Conservation (phyloP, 2,888 invertebrate genomes). For the Pristionchus entomophagus region DNA sequence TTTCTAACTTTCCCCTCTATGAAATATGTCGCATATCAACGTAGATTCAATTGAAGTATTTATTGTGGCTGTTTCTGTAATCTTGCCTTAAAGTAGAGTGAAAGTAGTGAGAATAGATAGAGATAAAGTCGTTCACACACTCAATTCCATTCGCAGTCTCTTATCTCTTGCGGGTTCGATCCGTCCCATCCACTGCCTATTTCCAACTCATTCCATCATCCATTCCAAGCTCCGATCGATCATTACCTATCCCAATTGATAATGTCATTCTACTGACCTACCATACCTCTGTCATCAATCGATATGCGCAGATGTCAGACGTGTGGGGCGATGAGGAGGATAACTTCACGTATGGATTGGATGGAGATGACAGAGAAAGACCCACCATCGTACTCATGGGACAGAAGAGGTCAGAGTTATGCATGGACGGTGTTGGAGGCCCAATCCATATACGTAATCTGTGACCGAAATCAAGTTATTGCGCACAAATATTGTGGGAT, state of each 20-base stretch:
- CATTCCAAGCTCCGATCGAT: neutral
- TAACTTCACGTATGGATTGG: conserved; percentile 67
- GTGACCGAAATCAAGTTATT: too few species aligned
- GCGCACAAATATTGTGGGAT: too few species aligned
- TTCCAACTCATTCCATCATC: neutral
- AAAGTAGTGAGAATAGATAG: conserved; percentile 1
- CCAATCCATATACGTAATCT: too few species aligned
- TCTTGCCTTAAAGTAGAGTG: neutral
- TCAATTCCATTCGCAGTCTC: neutral
- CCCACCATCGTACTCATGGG: conserved; percentile 75
- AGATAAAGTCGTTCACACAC: conserved; percentile 35
- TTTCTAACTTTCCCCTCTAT: neutral
- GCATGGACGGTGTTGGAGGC: conserved; percentile 46
- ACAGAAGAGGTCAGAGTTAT: conserved; percentile 74
- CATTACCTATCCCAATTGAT: neutral
- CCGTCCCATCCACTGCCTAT: neutral
- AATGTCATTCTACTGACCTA: too few species aligned
- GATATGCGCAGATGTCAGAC: conserved; percentile 39
- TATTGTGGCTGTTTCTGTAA: neutral
- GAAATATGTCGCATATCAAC: too few species aligned
- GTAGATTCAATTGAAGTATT: neutral
- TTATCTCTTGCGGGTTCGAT: conserved; percentile 35
- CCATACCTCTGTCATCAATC: neutral
- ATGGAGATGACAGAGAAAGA: conserved; percentile 57
- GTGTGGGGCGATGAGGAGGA: conserved; percentile 56